Evolutionary conservation across 1,140 invertebrate species (phyloP).

Genomic region (Microvelia longipes): DNA sequence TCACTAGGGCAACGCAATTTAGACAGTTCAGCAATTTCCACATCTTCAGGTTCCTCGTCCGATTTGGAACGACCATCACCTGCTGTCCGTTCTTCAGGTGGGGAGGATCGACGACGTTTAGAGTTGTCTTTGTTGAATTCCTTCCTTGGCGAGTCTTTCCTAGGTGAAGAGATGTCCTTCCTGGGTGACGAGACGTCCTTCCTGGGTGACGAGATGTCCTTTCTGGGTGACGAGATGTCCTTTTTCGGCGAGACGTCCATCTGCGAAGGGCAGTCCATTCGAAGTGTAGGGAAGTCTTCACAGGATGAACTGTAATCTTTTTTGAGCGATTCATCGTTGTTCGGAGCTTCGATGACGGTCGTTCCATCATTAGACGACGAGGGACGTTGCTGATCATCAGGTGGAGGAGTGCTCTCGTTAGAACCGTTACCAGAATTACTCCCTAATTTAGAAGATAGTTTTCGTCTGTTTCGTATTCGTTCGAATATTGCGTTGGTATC

Average conservation of each 20-base stretch:
- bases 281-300: not conserved
- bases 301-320: conserved; percentile 3
- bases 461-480: conserved; percentile 5
- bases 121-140: conserved; percentile 32
- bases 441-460: not conserved
- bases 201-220: not conserved
- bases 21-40: conserved; percentile 61
- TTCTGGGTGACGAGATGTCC: not conserved
- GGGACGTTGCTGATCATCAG: not conserved
- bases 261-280: not conserved
- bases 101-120: conserved; percentile 29
- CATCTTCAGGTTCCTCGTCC: conserved; percentile 40
- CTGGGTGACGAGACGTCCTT: not conserved
- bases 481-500: not conserved
- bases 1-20: conserved; percentile 73
- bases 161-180: conserved; percentile 24
- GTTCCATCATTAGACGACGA: no score
- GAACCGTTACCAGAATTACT: not conserved
- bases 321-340: conserved; percentile 12
- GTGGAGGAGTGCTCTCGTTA: not conserved
- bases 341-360: conserved; percentile 27
- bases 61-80: conserved; percentile 34
- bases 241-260: not conserved
- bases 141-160: conserved; percentile 31
- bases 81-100: conserved; percentile 30